Conservation (phyloP, 1,140 invertebrate species). For the Musca vetustissima region DNA sequence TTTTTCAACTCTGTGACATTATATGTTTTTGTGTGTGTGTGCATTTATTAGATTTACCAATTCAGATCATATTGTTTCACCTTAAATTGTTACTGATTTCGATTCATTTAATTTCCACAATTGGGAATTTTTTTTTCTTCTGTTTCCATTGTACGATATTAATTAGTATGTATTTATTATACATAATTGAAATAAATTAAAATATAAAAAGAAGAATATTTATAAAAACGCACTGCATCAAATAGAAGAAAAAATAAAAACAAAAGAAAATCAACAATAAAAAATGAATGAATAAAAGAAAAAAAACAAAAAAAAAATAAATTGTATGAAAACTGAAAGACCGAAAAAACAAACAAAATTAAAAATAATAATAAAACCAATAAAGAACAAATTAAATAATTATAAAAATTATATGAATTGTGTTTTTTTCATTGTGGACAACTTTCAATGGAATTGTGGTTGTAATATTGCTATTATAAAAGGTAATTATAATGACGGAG, state of each 20-base stretch:
- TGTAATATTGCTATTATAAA: too few species aligned
- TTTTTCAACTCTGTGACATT: too few species aligned
- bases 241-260: conserved; percentile 46
- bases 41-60: too few species aligned
- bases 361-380: conserved; percentile 4
- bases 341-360: background rate
- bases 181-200: conserved; percentile 50
- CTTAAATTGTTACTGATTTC: too few species aligned
- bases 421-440: background rate
- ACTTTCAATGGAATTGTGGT: too few species aligned
- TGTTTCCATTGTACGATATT: conserved; percentile 5
- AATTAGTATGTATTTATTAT: conserved; percentile 28
- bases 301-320: background rate
- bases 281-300: conserved; percentile 1
- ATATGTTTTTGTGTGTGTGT: too few species aligned
- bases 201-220: conserved; percentile 35
- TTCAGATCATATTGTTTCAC: too few species aligned
- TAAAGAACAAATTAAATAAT: conserved; percentile 22
- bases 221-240: conserved; percentile 52
- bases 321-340: conserved; percentile 12
- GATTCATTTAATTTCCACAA: too few species aligned
- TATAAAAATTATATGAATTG: conserved; percentile 16
- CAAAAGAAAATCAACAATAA: conserved; percentile 4
- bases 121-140: too few species aligned
- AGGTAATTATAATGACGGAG: too few species aligned